Percentiles rank a stretch among this genome's conserved stretches.
Conservation (phyloP, 2,113 vertebrate genomes). For the Sinocyclocheilus grahami region DNA sequence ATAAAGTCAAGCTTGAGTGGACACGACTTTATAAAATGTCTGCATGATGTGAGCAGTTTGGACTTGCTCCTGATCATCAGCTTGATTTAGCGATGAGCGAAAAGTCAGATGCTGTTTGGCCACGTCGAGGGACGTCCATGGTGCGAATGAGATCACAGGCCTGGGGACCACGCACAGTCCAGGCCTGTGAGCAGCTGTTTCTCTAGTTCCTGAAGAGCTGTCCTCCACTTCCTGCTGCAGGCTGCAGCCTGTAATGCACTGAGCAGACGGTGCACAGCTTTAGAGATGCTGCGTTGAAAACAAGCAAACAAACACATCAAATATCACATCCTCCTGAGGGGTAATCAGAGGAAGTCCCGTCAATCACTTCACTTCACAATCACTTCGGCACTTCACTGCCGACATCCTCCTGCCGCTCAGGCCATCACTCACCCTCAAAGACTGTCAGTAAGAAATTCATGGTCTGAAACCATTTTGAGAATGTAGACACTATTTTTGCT, state of each 20-base stretch:
- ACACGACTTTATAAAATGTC: constrained; percentile 41
- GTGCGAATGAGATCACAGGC: constrained; percentile 26
- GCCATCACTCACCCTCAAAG: neutral
- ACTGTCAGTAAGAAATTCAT: neutral
- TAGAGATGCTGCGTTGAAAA: neutral
- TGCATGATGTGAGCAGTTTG: constrained; percentile 8
- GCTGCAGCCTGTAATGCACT: constrained; percentile 29
- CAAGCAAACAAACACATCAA: constrained; percentile 27
- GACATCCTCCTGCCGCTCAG: constrained; percentile 10
- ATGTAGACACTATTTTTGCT: neutral
- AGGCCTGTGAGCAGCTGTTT: constrained; percentile 54
- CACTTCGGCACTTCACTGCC: neutral
- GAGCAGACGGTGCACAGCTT: constrained; percentile 19
- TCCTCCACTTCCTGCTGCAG: constrained; percentile 14
- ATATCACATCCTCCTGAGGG: neutral
- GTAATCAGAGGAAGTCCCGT: constrained; percentile 29
- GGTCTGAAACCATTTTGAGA: neutral
- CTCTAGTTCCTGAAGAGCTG: constrained; percentile 21
- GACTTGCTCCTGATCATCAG: constrained; percentile 40
- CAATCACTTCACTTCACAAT: neutral
- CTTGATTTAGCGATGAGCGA: constrained; percentile 55
- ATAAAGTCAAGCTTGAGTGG: constrained; percentile 45
- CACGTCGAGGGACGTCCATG: constrained; percentile 23
- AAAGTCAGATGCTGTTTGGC: constrained; percentile 53
- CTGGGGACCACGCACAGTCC: constrained; percentile 24